Conservation (phyloP, 2,113 vertebrate species). For the human (Homo sapiens) region DNA sequence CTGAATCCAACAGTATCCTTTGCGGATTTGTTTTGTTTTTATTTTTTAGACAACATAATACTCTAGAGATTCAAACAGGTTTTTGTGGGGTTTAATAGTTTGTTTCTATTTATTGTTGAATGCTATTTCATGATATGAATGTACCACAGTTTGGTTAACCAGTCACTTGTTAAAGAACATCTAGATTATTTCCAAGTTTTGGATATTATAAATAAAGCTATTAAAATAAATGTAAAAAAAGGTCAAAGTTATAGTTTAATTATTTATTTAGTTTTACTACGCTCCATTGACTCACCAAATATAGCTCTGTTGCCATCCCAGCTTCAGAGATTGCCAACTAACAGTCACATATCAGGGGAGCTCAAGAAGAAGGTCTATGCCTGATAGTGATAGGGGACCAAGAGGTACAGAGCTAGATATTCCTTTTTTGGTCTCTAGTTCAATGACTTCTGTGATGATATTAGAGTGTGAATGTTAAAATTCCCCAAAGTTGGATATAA, state of each 20-base stretch:
- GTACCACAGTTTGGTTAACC: not conserved
- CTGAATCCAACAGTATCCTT: not conserved
- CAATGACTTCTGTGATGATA: not conserved
- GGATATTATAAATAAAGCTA: not conserved
- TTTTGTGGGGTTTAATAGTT: not conserved
- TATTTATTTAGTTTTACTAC: not conserved
- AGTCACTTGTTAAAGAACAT: not conserved
- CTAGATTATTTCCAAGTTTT: not conserved
- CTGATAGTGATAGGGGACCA: not conserved
- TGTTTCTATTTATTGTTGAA: not conserved
- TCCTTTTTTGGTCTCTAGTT: not conserved
- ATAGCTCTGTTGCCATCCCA: not conserved
- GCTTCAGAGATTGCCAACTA: not conserved
- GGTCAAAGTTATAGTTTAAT: not conserved
- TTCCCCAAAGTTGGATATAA: not conserved
- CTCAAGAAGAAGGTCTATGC: not conserved
- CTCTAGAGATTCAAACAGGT: not conserved
- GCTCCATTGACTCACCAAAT: fast-evolving
- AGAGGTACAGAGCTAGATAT: not conserved
- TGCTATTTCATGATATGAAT: not conserved
- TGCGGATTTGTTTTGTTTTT: not conserved
- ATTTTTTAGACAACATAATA: not conserved
- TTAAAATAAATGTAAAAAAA: not conserved
- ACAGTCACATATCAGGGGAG: not conserved
- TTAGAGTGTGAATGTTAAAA: not conserved